A percentile compares a stretch with the other conserved stretches of the same genome.
Evolutionary conservation across 2,888 invertebrate species (phyloP).

Genomic region (Pseudococcus jackbeardsleyi): DNA sequence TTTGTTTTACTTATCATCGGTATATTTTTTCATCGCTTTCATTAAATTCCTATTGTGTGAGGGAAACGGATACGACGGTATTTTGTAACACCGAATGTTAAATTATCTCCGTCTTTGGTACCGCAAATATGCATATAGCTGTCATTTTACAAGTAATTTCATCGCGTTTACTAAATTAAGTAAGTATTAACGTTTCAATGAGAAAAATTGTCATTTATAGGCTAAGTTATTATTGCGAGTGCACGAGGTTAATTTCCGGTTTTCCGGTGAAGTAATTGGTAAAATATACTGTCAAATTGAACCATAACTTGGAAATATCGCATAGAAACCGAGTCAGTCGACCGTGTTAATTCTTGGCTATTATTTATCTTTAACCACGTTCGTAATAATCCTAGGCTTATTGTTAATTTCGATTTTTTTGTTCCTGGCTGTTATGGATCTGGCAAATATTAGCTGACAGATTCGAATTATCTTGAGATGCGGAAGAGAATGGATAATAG

Average conservation of each 20-base stretch:
- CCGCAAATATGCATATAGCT: conserved; percentile 27
- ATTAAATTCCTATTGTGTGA: not conserved
- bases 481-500: conserved; percentile 27
- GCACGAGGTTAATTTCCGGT: conserved; percentile 48
- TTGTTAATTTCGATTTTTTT: not conserved
- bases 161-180: not conserved
- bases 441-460: not conserved
- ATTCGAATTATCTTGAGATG: not conserved
- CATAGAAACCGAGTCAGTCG: conserved; percentile 7
- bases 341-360: not conserved
- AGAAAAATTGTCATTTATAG: conserved; percentile 32
- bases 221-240: not conserved
- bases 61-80: not conserved
- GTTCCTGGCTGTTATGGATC: not conserved
- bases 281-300: not conserved
- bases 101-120: not conserved
- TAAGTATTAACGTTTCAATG: conserved; percentile 24
- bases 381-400: not conserved
- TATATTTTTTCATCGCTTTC: not conserved
- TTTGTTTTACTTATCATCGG: not conserved
- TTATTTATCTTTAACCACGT: conserved; percentile 29
- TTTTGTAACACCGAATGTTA: conserved; percentile 10
- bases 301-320: not conserved
- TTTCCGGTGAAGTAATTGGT: conserved; percentile 31
- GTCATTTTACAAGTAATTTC: not conserved